Conservation (phyloP, 2,888 invertebrate genomes). For the Dynastes maya region DNA sequence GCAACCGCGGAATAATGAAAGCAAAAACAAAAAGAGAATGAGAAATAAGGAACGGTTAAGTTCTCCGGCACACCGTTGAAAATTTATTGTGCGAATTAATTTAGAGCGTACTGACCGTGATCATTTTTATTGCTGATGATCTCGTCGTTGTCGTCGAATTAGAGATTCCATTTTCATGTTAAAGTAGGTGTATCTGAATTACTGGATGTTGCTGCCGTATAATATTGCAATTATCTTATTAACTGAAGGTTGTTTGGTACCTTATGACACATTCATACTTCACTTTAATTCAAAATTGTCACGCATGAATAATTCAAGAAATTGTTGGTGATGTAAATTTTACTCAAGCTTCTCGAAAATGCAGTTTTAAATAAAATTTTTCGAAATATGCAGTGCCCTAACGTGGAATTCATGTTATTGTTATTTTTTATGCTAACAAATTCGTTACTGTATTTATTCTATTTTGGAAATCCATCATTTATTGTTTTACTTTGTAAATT, state of each 20-base stretch:
- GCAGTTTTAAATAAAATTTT: no score
- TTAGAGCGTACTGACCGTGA: constrained; percentile 36
- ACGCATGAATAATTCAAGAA: neutral
- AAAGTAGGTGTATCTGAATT: constrained; percentile 27
- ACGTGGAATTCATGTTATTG: no score
- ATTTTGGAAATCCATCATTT: no score
- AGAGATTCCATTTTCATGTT: constrained; percentile 12
- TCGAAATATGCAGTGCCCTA: no score
- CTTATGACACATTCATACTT: neutral
- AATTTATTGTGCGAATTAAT: constrained; percentile 49
- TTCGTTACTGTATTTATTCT: no score
- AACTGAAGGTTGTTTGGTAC: neutral
- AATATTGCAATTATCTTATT: neutral
- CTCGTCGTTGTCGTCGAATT: neutral
- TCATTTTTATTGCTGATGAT: constrained; percentile 24
- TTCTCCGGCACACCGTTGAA: constrained; percentile 28
- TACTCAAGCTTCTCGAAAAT: no score
- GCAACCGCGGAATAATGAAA: constrained; percentile 26
- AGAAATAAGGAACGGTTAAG: constrained; percentile 14
- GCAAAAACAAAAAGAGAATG: constrained; percentile 23
- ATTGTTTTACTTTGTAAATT: no score
- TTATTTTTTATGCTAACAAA: no score
- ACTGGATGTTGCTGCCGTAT: neutral
- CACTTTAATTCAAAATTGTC: neutral
- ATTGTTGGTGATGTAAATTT: no score